phyloP scores from a whole-genome alignment of 2,113 vertebrate species.

The Trogon surrucura region DNA sequence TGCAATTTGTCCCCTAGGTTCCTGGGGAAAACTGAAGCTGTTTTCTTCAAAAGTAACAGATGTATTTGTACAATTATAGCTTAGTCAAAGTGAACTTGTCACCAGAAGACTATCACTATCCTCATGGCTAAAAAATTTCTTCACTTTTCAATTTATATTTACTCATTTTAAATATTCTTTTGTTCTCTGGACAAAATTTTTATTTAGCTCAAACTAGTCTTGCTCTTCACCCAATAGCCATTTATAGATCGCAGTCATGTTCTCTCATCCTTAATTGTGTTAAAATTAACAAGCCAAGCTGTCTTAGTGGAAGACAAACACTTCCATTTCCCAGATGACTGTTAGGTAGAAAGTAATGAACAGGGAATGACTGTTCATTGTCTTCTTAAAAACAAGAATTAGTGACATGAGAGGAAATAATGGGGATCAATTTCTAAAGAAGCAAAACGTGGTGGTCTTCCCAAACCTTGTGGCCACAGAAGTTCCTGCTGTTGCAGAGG shows the following conservation, averaged over 20 bases:
- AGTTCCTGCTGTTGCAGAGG: not conserved
- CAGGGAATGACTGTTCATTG: not conserved
- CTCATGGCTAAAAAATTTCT: not conserved
- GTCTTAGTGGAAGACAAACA: not conserved
- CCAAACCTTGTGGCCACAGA: not conserved
- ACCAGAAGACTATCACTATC: not conserved
- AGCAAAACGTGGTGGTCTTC: not conserved
- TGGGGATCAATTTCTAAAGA: not conserved
- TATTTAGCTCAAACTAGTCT: not conserved
- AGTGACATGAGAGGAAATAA: not conserved
- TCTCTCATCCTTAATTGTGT: not conserved
- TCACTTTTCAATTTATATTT: not conserved
- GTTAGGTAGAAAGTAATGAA: not conserved
- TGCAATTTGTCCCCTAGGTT: not conserved
- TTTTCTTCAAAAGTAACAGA: not conserved
- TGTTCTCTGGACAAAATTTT: not conserved
- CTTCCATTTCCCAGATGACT: not conserved
- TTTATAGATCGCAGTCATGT: not conserved
- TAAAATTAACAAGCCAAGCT: constrained; percentile 1
- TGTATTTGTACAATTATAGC: not conserved
- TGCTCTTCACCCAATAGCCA: not conserved
- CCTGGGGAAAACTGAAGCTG: not conserved
- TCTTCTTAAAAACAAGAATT: not conserved
- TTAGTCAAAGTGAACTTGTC: not conserved
- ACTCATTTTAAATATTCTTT: not conserved